Evolutionary conservation across 2,888 invertebrate genomes (phyloP), one percentile per base, ranked within the genome.

Genomic region (Macrosoma leucophasiata): DNA sequence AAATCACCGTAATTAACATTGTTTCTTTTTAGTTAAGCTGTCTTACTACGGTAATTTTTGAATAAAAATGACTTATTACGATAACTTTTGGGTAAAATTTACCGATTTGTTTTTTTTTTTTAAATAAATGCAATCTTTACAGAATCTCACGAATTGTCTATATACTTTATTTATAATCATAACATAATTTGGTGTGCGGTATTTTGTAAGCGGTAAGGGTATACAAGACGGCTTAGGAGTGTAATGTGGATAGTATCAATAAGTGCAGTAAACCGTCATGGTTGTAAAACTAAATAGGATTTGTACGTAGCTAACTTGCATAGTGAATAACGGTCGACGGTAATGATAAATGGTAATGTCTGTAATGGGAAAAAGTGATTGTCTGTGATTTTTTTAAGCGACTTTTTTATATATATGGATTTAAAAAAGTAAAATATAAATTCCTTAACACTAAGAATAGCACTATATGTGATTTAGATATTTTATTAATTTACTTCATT

Each of bases 321-420:
- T 81, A 78, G 73, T 72, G 66, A 61, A 62, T 68, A 68, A 58
- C 60, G 77, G 71, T 78, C 64, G 70, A 70, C 70, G 79, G 72
- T n/a, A n/a, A n/a, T n/a, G n/a, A n/a, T n/a, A n/a, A n/a, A n/a
- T 81, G 81, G 81, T 84, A 75, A 73, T 82, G 85, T 85, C 74
- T 84, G 81, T 84, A 82, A 79, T 76, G 73, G 72, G 68, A 71
- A n/a, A n/a, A 78, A 78, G 81, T 82, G 82, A 84, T 84, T 84
- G 85, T 85, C 85, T 85, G 85, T 85, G 85, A 85, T 85, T 85
- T 84, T 84, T 84, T 84, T 84, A 84, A 82, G 85, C 84, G 82
- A 85, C 85, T 82, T 85, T 84, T 84, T 84, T 81, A 81, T 79
- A 82, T 78, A 78, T 75, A 77, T 71, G 74, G 64, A 74, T n/a